Base-by-base conservation (phyloP, 2,888 invertebrate genomes). In the Hirudinaria manillensis region DNA sequence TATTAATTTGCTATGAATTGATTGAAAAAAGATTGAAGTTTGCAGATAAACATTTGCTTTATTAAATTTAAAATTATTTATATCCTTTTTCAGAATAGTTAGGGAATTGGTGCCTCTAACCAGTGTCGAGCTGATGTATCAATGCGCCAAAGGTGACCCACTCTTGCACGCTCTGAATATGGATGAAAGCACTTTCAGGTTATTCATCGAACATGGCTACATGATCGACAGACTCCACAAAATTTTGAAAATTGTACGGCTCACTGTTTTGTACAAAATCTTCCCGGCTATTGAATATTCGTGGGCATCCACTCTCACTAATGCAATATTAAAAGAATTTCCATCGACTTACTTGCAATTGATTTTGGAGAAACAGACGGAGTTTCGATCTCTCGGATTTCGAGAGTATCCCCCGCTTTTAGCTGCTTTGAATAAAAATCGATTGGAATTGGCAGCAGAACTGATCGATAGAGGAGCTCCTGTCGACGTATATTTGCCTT, bases 391-490 rank as follows among this genome's bases (percentile, higher is more conserved):
- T 61, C 29, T 29, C 29, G 19, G n/a, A 61, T 24, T 1, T 24
- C 10, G 4, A 45, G 45, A 45, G 16, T 61, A 10, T 61, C 29
- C 61, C n/a, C 61, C 61, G 19, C 29, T 61, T 19, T n/a, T 61
- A 27, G 61, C 61, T 61, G 61, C 61, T 1, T n/a, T 61, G 61
- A 27, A n/a, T 61, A 61, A 29, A 61, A 29, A 61, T 61, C 24
- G n/a, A 27, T 61, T 61, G 61, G 24, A 24, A 27, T 29, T 61
- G 24, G 61, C 61, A 27, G 7, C 21, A 24, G 61, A 61, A 29
- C 61, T 61, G 24, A 24, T 61, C 19, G 10, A 10, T 16, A 27
- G 24, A 27, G 61, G 61, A 10, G 61, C 29, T 29, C 10, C 10
- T 10, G 19, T 61, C 10, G n/a, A 61, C 10, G 24, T 61, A 7